Evolutionary conservation across 2,113 vertebrate genomes (phyloP).

Genomic region (Chrysochloris asiatica): DNA sequence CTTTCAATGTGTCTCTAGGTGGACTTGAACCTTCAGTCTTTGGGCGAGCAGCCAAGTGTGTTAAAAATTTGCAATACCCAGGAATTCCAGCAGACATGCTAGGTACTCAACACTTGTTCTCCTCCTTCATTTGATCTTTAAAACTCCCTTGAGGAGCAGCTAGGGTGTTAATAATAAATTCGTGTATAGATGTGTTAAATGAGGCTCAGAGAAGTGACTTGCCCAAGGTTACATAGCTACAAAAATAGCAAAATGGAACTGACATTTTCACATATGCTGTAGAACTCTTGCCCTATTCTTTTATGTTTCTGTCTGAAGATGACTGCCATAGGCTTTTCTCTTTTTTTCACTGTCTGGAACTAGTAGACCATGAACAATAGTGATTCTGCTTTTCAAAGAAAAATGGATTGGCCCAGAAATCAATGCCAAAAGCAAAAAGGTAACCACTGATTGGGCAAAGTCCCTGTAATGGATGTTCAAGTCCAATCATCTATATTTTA

Average conservation of each 20-base stretch:
- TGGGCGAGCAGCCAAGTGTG: neutral
- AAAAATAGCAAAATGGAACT: constrained; percentile 4
- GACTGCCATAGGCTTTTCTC: neutral
- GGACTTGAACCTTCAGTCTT: neutral
- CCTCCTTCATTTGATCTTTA: constrained; percentile 7
- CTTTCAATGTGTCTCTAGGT: neutral
- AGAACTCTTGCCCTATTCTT: neutral
- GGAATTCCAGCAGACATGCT: neutral
- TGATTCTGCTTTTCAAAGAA: neutral
- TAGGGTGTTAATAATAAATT: neutral
- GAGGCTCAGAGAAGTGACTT: neutral
- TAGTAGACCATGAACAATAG: neutral
- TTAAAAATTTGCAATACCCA: neutral
- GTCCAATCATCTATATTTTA: neutral
- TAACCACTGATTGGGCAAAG: neutral
- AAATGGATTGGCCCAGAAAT: neutral
- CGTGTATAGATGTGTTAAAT: neutral
- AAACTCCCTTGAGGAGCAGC: neutral
- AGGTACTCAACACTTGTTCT: neutral
- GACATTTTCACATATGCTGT: too few relatives aligned
- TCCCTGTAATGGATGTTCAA: neutral
- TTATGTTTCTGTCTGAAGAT: neutral
- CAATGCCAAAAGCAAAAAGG: neutral
- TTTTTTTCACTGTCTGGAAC: neutral
- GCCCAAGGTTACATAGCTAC: neutral